Evolutionary conservation across 2,797 vertebrate genomes (phyloP).

Genomic region (Dallia pectoralis): DNA sequence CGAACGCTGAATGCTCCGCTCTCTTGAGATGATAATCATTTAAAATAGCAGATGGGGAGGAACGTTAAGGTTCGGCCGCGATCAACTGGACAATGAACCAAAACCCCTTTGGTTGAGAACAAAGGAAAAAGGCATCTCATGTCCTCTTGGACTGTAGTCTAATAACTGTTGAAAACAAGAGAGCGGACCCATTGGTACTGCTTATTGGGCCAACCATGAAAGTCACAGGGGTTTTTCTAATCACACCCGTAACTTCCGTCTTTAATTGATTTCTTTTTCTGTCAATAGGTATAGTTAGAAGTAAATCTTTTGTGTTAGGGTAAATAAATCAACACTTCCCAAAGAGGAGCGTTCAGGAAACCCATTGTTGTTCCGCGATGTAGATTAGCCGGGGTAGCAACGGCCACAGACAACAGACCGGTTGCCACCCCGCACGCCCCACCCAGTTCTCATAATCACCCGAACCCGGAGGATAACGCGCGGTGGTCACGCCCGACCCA

Average conservation of each 20-base stretch:
- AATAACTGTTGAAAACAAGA: conserved; percentile 4
- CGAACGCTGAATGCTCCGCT: conserved; percentile 51
- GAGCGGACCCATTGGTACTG: not conserved
- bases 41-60: conserved; percentile 53
- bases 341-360: not conserved
- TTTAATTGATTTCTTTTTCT: not conserved
- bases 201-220: not conserved
- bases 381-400: not conserved
- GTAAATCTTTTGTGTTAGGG: not conserved
- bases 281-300: not conserved
- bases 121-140: conserved; percentile 27
- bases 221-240: not conserved
- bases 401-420: not conserved
- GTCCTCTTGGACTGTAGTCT: conserved; percentile 10
- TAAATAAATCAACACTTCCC: not conserved
- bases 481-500: not conserved
- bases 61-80: conserved; percentile 42
- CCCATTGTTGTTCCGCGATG: not conserved
- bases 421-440: not conserved
- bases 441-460: not conserved
- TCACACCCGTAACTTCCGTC: not conserved
- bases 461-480: not conserved
- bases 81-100: conserved; percentile 44
- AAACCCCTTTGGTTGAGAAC: conserved; percentile 50
- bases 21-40: conserved; percentile 64